These are phyloP conservation scores for Alca torda DNA, from an alignment of 2,797 vertebrate species.

Conservation along the genomic window DNA sequence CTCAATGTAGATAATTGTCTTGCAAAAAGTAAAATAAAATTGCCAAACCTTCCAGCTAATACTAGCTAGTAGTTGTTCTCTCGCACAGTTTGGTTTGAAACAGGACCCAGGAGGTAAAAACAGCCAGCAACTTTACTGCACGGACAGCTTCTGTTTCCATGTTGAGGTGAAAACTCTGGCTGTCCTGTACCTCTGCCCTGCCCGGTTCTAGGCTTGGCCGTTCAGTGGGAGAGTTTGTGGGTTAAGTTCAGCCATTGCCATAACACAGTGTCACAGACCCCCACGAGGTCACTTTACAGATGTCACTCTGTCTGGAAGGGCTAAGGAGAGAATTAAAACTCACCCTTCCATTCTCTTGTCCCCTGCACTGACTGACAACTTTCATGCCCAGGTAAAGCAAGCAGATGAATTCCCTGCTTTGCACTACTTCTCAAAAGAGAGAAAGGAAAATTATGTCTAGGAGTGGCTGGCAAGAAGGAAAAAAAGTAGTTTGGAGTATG, in stretches of 20 bases:
- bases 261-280: not conserved
- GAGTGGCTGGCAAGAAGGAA: not conserved
- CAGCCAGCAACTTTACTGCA: not conserved
- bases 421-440: not conserved
- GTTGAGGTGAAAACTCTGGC: not conserved
- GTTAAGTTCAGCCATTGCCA: not conserved
- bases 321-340: not conserved
- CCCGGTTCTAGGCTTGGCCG: not conserved
- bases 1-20: not conserved
- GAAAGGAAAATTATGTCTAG: not conserved
- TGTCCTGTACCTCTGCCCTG: not conserved
- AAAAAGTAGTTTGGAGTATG: not conserved
- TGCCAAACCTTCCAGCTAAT: not conserved
- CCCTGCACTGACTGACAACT: fast-evolving
- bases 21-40: not conserved
- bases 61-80: not conserved
- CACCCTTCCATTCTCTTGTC: not conserved
- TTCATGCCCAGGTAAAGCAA: not conserved
- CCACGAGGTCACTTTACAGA: not conserved
- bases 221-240: not conserved
- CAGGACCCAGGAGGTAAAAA: not conserved
- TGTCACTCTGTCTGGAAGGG: not conserved
- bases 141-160: fast-evolving
- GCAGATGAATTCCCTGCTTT: not conserved
- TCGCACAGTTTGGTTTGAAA: not conserved